phyloP scores from a whole-genome alignment of 2,888 invertebrate species.

The Latrodectus hesperus region DNA sequence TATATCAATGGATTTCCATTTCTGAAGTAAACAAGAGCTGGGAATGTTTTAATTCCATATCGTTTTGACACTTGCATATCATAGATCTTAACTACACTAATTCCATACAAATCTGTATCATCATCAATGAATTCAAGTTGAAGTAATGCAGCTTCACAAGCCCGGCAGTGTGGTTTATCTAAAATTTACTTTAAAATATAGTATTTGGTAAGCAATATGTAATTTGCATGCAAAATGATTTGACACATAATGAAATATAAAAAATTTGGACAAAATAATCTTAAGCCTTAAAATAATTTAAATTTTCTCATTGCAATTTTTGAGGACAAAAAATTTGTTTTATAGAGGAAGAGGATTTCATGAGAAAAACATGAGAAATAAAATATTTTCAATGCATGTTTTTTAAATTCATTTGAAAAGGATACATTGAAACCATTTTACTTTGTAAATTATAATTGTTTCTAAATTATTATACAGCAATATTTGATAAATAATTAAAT shows the following conservation, averaged over 20 bases:
- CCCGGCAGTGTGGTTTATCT: conserved; percentile 93
- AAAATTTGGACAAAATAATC: no score
- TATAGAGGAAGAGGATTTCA: no score
- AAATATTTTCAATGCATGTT: no score
- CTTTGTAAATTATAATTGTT: no score
- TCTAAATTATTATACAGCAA: no score
- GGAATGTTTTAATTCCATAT: conserved; percentile 95
- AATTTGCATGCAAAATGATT: neutral
- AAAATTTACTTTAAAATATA: conserved; percentile 69
- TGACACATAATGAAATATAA: neutral
- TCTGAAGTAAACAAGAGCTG: conserved; percentile 92
- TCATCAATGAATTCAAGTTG: conserved; percentile 92
- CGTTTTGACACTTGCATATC: conserved; percentile 92
- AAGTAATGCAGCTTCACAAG: conserved; percentile 91
- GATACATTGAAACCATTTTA: no score
- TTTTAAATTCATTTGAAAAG: no score
- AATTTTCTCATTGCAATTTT: neutral
- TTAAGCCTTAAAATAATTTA: neutral
- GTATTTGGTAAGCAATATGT: neutral
- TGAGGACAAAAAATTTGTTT: neutral
- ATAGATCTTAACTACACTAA: conserved; percentile 93
- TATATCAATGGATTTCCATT: conserved; percentile 90
- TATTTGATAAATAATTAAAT: no score
- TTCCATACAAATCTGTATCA: conserved; percentile 89
- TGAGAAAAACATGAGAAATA: no score